Percentiles rank a stretch among this genome's conserved stretches.
phyloP scores from a whole-genome alignment of 2,113 vertebrate species.

The Pimephales promelas region DNA sequence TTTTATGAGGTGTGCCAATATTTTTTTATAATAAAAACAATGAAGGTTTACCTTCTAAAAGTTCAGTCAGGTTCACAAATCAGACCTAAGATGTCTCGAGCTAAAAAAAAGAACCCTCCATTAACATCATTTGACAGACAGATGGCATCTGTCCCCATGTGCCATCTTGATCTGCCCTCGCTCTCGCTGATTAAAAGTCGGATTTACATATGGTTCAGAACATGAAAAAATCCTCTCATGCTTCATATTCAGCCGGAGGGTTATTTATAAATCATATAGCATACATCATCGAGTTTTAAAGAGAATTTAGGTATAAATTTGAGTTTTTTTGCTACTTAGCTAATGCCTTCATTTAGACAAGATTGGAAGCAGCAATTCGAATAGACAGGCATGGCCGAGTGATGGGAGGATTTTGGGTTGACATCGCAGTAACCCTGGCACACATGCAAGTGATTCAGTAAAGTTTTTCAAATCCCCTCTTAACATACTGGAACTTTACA shows the following conservation, averaged over 20 bases:
- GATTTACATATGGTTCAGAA: conserved; percentile 33
- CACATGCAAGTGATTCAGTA: background rate
- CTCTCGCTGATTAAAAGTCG: conserved; percentile 46
- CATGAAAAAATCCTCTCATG: background rate
- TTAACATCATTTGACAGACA: conserved; percentile 44
- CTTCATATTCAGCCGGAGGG: background rate
- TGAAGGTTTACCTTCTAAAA: background rate
- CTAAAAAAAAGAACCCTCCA: conserved; percentile 18
- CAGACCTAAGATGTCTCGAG: background rate
- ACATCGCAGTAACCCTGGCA: background rate
- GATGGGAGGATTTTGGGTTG: background rate
- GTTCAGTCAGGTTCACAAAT: background rate
- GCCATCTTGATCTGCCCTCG: conserved; percentile 13
- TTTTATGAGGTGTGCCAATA: background rate
- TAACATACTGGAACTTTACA: background rate
- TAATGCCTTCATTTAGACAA: background rate
- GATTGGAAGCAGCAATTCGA: conserved; percentile 27
- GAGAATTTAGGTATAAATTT: conserved; percentile 17
- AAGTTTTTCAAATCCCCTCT: background rate
- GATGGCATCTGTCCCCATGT: conserved; percentile 29
- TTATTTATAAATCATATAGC: conserved; percentile 1
- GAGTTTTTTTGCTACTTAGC: background rate
- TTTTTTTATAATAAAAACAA: background rate
- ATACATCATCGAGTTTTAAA: background rate
- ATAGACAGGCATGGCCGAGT: background rate